Evolutionary conservation across 2,113 vertebrate genomes (phyloP).

Genomic region (Mohoua ochrocephala): DNA sequence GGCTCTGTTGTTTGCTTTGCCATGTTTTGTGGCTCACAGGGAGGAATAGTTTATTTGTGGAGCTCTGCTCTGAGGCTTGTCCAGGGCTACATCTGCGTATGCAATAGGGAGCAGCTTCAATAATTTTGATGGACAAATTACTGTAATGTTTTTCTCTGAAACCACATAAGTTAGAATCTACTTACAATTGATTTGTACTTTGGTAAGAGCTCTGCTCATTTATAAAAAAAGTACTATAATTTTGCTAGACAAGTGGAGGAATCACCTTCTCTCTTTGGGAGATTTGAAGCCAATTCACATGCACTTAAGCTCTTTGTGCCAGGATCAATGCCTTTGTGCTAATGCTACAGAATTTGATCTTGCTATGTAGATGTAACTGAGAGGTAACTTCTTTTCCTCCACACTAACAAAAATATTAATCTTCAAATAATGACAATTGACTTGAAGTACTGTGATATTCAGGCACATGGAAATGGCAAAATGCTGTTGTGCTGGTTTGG

Average conservation of each 20-base stretch:
- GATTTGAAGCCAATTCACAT: not conserved
- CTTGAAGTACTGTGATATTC: not conserved
- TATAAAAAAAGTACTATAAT: not conserved
- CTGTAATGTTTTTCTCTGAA: not conserved
- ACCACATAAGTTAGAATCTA: not conserved
- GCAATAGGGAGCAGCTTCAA: not conserved
- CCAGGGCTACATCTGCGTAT: not conserved
- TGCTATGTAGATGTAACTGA: not conserved
- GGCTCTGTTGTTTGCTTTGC: not conserved
- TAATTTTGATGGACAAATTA: not conserved
- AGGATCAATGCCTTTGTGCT: not conserved
- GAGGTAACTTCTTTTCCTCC: not conserved
- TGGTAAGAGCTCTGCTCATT: not conserved
- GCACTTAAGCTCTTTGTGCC: not conserved
- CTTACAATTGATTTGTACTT: not conserved
- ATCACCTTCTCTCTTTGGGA: not conserved
- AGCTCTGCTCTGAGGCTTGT: not conserved
- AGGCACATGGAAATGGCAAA: not conserved
- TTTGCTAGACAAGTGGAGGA: not conserved
- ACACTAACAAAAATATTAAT: not conserved
- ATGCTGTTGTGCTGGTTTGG: not conserved
- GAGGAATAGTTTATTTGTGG: not conserved
- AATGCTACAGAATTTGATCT: not conserved
- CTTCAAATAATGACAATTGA: not conserved
- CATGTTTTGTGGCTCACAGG: not conserved